Evolutionary conservation across 2,113 vertebrate species (phyloP).

Genomic region (Condylura cristata): DNA sequence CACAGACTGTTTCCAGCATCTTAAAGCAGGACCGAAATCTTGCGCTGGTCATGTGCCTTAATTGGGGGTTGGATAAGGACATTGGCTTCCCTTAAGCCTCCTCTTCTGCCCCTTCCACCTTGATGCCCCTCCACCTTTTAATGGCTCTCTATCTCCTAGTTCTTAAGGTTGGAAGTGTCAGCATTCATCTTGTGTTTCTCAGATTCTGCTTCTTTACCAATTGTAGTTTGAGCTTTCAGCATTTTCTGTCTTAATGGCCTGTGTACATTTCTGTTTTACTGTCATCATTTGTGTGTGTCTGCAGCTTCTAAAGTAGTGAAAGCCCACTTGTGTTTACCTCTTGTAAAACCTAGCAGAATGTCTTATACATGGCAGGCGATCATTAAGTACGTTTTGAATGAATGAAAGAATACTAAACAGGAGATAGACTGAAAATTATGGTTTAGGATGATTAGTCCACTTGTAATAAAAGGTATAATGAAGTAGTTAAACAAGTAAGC

Average conservation of each 20-base stretch:
- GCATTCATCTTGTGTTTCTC: background rate
- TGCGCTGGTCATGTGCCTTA: background rate
- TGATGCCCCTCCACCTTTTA: background rate
- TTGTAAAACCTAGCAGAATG: background rate
- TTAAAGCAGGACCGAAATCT: slow-evolving; percentile 23
- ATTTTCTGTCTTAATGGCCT: background rate
- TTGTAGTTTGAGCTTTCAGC: background rate
- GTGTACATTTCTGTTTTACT: background rate
- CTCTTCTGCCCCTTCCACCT: background rate
- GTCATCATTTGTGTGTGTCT: background rate
- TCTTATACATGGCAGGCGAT: background rate
- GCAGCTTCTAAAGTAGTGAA: background rate
- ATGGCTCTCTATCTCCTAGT: background rate
- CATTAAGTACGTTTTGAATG: background rate
- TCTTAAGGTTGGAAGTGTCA: background rate
- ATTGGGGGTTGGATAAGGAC: slow-evolving; percentile 4
- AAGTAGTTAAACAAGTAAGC: slow-evolving; percentile 32
- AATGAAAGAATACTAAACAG: background rate
- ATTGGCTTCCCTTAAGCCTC: background rate
- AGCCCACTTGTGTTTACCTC: slow-evolving; percentile 3
- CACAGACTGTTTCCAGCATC: background rate
- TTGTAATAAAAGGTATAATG: background rate
- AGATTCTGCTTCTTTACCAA: background rate
- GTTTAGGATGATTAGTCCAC: background rate
- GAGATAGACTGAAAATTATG: background rate